Evolutionary conservation across 2,113 vertebrate species (phyloP).

Genomic region (Fregata magnificens): DNA sequence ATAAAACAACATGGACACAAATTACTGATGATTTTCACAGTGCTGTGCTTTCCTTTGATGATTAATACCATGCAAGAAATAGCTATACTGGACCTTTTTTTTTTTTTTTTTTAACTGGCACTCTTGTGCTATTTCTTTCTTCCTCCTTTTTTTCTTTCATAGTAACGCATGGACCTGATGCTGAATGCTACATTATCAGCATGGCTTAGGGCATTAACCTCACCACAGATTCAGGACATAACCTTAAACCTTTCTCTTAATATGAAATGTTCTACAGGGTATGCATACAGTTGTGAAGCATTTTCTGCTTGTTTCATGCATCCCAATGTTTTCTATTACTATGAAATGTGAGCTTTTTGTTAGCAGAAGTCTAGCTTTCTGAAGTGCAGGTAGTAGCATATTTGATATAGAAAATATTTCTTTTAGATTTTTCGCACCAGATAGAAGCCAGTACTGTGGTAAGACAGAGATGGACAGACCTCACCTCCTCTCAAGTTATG

Average conservation of each 20-base stretch:
- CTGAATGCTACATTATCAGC: not conserved
- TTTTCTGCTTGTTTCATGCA: not conserved
- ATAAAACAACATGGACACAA: not conserved
- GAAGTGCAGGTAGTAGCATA: not conserved
- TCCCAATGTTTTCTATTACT: not conserved
- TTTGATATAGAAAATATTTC: not conserved
- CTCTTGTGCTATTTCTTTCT: not conserved
- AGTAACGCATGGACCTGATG: not conserved
- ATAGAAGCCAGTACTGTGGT: not conserved
- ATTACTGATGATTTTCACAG: constrained; percentile 1
- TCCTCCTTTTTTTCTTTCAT: not conserved
- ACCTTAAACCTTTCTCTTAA: not conserved
- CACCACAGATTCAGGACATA: not conserved
- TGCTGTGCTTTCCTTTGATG: not conserved
- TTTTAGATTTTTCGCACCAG: not conserved
- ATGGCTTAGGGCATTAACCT: not conserved
- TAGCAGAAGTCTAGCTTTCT: not conserved
- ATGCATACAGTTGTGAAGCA: not conserved
- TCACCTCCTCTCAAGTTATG: not conserved
- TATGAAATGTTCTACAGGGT: not conserved
- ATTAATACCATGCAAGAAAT: not conserved
- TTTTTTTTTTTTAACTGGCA: not conserved
- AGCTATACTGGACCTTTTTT: not conserved
- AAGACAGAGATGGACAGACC: not conserved
- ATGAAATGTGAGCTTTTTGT: not conserved